Evolutionary conservation across 1,140 invertebrate genomes (phyloP), one percentile per base, ranked within the genome.

Genomic region (Camponotus floridanus): DNA sequence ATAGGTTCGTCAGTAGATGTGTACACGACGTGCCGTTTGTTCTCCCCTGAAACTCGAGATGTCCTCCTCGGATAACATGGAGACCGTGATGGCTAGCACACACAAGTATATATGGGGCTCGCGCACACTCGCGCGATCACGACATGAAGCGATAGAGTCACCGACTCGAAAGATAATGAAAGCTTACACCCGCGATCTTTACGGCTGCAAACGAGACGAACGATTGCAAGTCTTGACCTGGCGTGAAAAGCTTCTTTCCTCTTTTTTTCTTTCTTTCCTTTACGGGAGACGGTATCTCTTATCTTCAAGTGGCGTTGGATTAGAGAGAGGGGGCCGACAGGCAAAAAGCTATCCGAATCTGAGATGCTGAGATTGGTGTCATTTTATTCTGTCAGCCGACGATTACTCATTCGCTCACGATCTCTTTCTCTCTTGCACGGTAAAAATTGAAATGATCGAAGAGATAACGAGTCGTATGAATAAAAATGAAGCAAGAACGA

Each of bases 11-110:
- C 83, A 68, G 91, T 87, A 90, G 88, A 92, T 90, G 88, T 89
- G 90, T 91, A 91, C 86, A 90, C 88, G 92, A 92, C 93, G 87
- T 91, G 91, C 86, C 93, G 87, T 92, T 92, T 92, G 91, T 93
- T 93, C 89, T 91, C 67, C 90, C 71, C 85, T 88, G 91, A 93
- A 93, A 93, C 91, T 91, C 87, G 90, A 93, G 92, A 92, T 92
- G 91, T 90, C 90, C 91, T 91, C 86, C 89, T 91, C 86, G 88
- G 87, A 92, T 92, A 93, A 92, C 91, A 89, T 71, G 79, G 45
- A 81, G 55, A 79, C 88, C 81, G 79, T 68, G 68, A 42, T 65
- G 79, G 79, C 68, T 74, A 83, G 68, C 21, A 21, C 67, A 45
- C 57, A 70, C 64, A 70, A 65, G 73, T 65, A 70, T n/a, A n/a